Base-by-base conservation (phyloP, 2,888 invertebrate genomes). In the Pardosa pseudoannulata region DNA sequence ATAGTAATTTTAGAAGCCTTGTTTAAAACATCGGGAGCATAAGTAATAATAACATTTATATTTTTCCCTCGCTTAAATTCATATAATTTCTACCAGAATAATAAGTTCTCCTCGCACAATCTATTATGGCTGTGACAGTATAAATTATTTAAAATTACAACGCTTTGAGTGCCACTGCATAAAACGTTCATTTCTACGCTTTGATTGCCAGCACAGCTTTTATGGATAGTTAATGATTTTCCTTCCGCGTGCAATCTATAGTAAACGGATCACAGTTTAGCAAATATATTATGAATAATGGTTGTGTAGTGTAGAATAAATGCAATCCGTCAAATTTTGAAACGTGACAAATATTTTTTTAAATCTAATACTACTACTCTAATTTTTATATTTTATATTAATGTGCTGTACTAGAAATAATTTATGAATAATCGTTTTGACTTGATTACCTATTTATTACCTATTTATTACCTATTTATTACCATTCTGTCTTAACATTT, bases 131-230 rank as follows among this genome's bases (percentile, higher is more conserved):
- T 46, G 41, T 46, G 41, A 46, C 41, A 46, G 41, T 46, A 46
- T 46, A 46, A 46, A 46, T 46, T 46, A 46, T 46, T 46, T 46
- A 46, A 46, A 46, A 46, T 46, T 46, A 46, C 41, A 11, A 46
- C 41, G 41, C 41, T 46, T 46, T 46, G 41, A 46, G 41, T 46
- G 41, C 41, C 16, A 46, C 41, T 13, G 41, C 16, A 46, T 46
- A 46, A 46, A 46, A 16, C 41, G 41, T 46, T 46, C 16, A 46
- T 46, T 46, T 46, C 41, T 16, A n/a, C 1, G 41, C 16, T 46
- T 46, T 46, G 41, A 46, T 46, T 46, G 41, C 9, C 16, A 46
- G 41, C 9, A 46, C 41, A 46, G 41, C 41, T 46, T 46, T 46
- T 46, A 16, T 46, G 41, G 41, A 46, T 46, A 13, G 41, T 46